Evolutionary conservation across 1,140 invertebrate genomes (phyloP), one percentile per base, ranked within the genome.

Genomic region (Euborellia annulipes): DNA sequence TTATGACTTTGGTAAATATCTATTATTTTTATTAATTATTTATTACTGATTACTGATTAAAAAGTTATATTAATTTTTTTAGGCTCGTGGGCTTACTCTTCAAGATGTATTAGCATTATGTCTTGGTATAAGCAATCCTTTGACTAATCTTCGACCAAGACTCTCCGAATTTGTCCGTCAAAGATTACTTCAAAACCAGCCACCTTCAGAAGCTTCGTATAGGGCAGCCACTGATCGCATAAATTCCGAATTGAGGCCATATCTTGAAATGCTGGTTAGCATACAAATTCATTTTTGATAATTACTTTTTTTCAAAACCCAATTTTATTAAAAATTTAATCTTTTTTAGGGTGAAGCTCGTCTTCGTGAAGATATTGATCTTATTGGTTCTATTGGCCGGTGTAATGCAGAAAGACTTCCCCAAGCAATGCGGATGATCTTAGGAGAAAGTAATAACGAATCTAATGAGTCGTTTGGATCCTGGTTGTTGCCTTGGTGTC

Each of bases 21-120:
- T 14, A 16, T 38, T 38, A 7, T 18, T 7, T 41, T 21, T 6
- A 7, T 16, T 23, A n/a, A 38, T 45, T 38, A 2, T 39, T 27
- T 53, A 27, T 53, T 58, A 14, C 57, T 57, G 2, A 42, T 58
- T 11, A 47, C 39, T 36, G 13, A 34, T 9, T n/a, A 34, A 34
- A 34, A 34, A 34, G 32, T 9, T 34, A 34, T 9, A 9, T n/a
- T 34, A 9, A 34, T 50, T 27, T 47, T 44, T 56, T 47, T 50
- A 57, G 23, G 59, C 63, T 1, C 54, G 55, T 44, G 57, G 59
- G 19, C 48, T 69, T 23, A 63, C 68, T 9, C 61, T 70, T 41
- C 45, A 58, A 4, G 70, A 73, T 55, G 52, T 72, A 27, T 48
- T 66, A 17, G 54, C 56, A 11, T 52, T 70, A 11, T 58, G 70